These are phyloP conservation scores for Campopleginae sp. DNA, from an alignment of 2,888 invertebrate genomes.

Conservation along the genomic window DNA sequence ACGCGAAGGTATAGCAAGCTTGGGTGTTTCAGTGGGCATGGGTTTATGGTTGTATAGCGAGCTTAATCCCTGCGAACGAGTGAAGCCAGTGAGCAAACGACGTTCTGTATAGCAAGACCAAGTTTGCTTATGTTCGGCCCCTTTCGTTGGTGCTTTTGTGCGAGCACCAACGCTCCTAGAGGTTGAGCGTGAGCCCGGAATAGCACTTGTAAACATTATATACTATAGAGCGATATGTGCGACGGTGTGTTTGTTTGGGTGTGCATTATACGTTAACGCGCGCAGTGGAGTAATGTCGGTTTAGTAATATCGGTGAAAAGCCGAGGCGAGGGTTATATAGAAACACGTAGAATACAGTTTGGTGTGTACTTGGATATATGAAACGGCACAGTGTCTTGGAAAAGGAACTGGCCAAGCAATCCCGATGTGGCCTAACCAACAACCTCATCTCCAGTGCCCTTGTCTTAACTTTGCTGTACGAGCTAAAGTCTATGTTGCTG, in stretches of 20 bases:
- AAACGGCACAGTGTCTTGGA: conserved; percentile 34
- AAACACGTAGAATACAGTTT: conserved; percentile 38
- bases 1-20: background rate
- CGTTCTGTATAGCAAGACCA: conserved; percentile 48
- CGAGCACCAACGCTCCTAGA: conserved; percentile 56
- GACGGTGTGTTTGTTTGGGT: conserved; percentile 51
- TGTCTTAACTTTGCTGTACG: conserved; percentile 57
- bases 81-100: conserved; percentile 32
- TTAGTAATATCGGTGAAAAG: conserved; percentile 56
- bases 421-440: conserved; percentile 56
- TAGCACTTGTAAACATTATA: conserved; percentile 81
- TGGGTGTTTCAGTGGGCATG: conserved; percentile 53
- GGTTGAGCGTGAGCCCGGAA: conserved; percentile 73
- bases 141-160: conserved; percentile 64
- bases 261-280: conserved; percentile 56
- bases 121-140: conserved; percentile 64
- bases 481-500: conserved; percentile 35
- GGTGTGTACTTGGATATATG: conserved; percentile 48
- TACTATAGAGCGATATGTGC: conserved; percentile 47
- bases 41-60: conserved; percentile 57
- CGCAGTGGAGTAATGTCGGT: conserved; percentile 55
- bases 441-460: conserved; percentile 46
- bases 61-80: conserved; percentile 54
- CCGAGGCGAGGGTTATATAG: conserved; percentile 35
- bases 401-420: conserved; percentile 60